These are phyloP conservation scores for Lordiphosa fenestrarum DNA, from an alignment of 2,888 invertebrate species.

Conservation along the genomic window DNA sequence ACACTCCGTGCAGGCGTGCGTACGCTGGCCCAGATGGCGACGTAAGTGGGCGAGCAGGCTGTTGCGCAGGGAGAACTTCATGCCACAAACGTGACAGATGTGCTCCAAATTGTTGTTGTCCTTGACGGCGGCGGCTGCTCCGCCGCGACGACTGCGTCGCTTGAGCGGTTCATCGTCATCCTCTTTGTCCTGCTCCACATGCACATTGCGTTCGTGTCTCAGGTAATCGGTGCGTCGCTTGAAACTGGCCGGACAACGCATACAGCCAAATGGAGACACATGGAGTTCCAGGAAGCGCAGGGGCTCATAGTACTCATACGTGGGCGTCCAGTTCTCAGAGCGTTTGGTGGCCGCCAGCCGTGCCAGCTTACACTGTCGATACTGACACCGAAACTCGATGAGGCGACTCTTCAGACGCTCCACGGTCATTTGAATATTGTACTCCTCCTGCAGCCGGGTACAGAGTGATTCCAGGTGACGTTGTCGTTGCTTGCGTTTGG, in stretches of 20 bases:
- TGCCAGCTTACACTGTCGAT: conserved; percentile 65
- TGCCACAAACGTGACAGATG: conserved; percentile 74
- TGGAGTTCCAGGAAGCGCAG: conserved; percentile 70
- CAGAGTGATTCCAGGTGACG: conserved; percentile 64
- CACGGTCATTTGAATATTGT: conserved; percentile 62
- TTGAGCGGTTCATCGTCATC: conserved; percentile 10
- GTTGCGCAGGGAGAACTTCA: conserved; percentile 70
- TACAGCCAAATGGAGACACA: conserved; percentile 69
- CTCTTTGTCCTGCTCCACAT: conserved; percentile 33
- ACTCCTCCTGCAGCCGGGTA: conserved; percentile 60
- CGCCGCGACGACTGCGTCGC: conserved; percentile 8
- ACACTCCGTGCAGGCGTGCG: conserved; percentile 60
- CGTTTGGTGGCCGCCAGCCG: conserved; percentile 45
- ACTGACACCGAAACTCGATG: conserved; percentile 68
- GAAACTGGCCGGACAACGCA: conserved; percentile 53
- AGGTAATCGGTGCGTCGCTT: conserved; percentile 62
- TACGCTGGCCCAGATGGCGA: conserved; percentile 66
- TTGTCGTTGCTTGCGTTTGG: conserved; percentile 63
- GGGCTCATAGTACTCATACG: conserved; percentile 64
- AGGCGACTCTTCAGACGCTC: conserved; percentile 68
- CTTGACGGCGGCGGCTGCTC: neutral
- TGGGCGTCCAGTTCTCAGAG: conserved; percentile 49
- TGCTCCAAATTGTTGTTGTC: conserved; percentile 48
- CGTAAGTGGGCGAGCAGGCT: conserved; percentile 66
- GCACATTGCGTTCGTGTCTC: conserved; percentile 59